These are phyloP conservation scores for Catharus ustulatus DNA, from an alignment of 2,797 vertebrate genomes.

Conservation along the genomic window DNA sequence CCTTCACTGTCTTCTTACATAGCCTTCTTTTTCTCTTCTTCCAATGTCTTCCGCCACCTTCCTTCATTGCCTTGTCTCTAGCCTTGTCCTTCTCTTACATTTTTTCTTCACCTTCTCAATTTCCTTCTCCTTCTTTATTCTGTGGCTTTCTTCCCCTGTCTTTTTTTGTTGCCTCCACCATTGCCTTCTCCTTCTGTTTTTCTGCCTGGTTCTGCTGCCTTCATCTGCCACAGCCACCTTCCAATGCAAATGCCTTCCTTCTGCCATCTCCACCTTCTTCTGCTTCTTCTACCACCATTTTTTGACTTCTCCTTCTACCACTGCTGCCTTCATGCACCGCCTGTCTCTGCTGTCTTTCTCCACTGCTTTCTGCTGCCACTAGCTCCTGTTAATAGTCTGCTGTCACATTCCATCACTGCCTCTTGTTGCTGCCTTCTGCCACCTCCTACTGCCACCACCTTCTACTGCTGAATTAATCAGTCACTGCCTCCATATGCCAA, in stretches of 20 bases:
- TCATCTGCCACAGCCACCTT: background rate
- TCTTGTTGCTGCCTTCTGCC: background rate
- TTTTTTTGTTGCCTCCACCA: background rate
- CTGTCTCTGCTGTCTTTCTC: background rate
- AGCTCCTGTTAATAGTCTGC: background rate
- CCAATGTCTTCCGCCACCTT: background rate
- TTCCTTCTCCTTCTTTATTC: background rate
- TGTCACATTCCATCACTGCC: background rate
- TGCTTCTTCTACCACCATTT: background rate
- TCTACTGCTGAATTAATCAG: conserved; percentile 2
- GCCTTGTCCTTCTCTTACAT: background rate
- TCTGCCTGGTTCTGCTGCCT: background rate
- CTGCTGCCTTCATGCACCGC: background rate
- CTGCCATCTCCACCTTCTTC: background rate
- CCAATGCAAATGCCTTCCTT: background rate
- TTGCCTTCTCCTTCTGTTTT: background rate
- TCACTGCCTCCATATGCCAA: background rate
- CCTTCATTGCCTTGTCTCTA: background rate
- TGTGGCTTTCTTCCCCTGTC: background rate
- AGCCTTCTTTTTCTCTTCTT: background rate
- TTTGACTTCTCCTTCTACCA: background rate
- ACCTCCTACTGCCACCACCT: background rate
- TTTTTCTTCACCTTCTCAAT: background rate
- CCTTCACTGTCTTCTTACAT: background rate
- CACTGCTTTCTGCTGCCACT: background rate